Percentiles rank a stretch among this genome's conserved stretches.
phyloP scores from a whole-genome alignment of 1,140 invertebrate species.

The Asobara japonica region DNA sequence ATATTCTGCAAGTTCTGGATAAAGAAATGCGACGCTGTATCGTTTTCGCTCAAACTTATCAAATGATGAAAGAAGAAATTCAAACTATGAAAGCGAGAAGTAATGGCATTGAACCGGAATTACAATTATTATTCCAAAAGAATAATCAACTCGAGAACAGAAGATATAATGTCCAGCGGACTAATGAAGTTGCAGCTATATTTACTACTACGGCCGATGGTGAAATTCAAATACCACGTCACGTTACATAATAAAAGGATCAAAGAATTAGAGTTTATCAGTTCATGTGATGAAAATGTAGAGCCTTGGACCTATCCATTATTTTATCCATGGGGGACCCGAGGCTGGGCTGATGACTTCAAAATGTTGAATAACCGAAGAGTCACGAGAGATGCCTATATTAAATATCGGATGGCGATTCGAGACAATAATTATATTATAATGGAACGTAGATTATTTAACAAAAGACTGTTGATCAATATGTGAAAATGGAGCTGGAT shows the following conservation, averaged over 20 bases:
- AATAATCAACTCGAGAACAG: constrained; percentile 7
- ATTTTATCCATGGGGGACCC: constrained; percentile 15
- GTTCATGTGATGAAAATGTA: constrained; percentile 6
- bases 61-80: constrained; percentile 23
- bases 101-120: constrained; percentile 10
- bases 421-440: neutral
- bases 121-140: constrained; percentile 2
- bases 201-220: constrained; percentile 22
- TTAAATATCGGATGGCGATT: constrained; percentile 21
- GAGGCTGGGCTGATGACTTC: neutral
- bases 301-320: constrained; percentile 22
- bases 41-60: neutral
- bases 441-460: neutral
- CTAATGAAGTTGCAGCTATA: constrained; percentile 22
- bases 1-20: constrained; percentile 2
- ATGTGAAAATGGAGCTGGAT: neutral
- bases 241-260: constrained; percentile 5
- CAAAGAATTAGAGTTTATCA: neutral
- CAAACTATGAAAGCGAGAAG: neutral
- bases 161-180: constrained; percentile 16
- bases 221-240: constrained; percentile 13
- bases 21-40: neutral
- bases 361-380: neutral
- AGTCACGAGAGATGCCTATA: constrained; percentile 1
- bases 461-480: neutral